Percentiles rank a stretch among this genome's conserved stretches.
Evolutionary conservation across 2,113 vertebrate genomes (phyloP).

Genomic region (Pimephales promelas): DNA sequence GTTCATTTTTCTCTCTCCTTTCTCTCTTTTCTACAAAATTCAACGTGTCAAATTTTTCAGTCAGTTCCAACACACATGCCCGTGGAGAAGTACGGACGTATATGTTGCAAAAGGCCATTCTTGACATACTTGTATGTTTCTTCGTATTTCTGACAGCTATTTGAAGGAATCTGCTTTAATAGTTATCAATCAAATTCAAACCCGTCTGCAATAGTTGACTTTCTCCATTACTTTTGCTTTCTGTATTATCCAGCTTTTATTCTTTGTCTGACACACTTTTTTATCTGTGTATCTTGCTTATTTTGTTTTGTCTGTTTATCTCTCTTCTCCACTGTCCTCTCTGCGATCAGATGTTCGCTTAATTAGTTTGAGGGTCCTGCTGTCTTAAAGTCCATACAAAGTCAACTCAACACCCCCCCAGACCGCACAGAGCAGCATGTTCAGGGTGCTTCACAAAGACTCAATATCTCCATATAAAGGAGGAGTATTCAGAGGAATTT

Average conservation of each 20-base stretch:
- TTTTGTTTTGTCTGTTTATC: background rate
- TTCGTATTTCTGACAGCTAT: slow-evolving; percentile 33
- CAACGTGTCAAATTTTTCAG: too few relatives aligned
- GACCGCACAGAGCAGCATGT: slow-evolving; percentile 11
- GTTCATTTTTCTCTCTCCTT: too few relatives aligned
- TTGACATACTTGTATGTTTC: slow-evolving; percentile 8
- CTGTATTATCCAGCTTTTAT: background rate
- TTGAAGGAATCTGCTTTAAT: slow-evolving; percentile 44
- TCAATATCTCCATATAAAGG: slow-evolving; percentile 17
- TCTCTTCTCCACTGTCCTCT: slow-evolving; percentile 22
- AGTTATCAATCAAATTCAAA: slow-evolving; percentile 49
- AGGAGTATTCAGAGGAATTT: background rate
- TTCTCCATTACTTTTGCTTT: slow-evolving; percentile 2
- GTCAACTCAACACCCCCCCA: slow-evolving; percentile 7
- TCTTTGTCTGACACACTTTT: slow-evolving; percentile 2
- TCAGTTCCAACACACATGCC: background rate
- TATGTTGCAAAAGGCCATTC: background rate
- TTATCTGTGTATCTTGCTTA: background rate
- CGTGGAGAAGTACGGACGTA: background rate
- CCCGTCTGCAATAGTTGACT: background rate
- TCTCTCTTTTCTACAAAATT: too few relatives aligned
- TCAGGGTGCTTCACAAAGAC: slow-evolving; percentile 7
- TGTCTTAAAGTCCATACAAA: slow-evolving; percentile 5
- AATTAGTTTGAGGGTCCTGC: slow-evolving; percentile 5
- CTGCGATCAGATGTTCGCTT: slow-evolving; percentile 35